Conservation (phyloP, 2,113 vertebrate genomes). For the Rhizomys pruinosus region DNA sequence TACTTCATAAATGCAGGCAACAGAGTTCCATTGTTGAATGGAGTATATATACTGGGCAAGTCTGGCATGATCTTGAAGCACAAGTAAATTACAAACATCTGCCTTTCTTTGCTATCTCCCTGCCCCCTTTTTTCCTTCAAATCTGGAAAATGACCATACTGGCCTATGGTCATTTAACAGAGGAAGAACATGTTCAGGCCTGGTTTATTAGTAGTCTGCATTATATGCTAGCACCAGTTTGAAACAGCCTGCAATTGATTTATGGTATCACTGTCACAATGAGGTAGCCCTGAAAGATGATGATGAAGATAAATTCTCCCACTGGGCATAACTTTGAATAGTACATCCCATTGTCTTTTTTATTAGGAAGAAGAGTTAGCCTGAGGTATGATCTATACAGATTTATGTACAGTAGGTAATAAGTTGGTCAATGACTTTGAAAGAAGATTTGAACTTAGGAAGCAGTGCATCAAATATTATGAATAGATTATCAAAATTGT, state of each 20-base stretch:
- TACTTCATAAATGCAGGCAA: neutral
- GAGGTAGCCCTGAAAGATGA: neutral
- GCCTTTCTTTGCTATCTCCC: neutral
- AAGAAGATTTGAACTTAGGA: slow-evolving; percentile 2
- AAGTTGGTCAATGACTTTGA: neutral
- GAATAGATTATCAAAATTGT: slow-evolving; percentile 2
- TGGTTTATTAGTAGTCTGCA: neutral
- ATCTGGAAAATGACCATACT: no score
- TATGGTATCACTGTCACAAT: neutral
- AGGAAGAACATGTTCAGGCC: neutral
- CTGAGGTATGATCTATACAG: neutral
- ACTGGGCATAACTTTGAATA: slow-evolving; percentile 6
- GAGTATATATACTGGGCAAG: neutral
- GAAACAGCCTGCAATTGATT: slow-evolving; percentile 27
- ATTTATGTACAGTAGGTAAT: slow-evolving; percentile 19
- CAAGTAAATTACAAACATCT: neutral
- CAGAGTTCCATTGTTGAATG: slow-evolving; percentile 6
- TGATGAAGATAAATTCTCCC: slow-evolving; percentile 21
- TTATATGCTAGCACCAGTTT: neutral
- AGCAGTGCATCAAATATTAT: neutral
- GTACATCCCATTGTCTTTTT: slow-evolving; percentile 36
- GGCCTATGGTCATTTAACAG: slow-evolving; percentile 14
- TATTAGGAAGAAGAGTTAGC: slow-evolving; percentile 14
- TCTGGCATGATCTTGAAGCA: neutral
- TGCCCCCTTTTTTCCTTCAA: neutral